Conservation (phyloP, 2,797 vertebrate species). For the Mus spretus region DNA sequence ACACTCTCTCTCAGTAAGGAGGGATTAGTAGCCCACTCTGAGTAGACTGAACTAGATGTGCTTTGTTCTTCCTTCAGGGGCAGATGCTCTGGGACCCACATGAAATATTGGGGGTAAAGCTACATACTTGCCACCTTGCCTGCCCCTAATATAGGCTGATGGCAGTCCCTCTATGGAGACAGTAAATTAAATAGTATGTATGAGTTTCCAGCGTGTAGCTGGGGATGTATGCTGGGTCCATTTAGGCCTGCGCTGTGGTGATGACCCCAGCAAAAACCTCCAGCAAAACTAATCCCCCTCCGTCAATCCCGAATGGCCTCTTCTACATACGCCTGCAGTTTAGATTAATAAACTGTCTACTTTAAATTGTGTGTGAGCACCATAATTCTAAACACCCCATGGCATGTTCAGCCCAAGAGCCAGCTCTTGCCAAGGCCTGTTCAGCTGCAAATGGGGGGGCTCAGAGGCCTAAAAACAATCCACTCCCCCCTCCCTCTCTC, state of each 20-base stretch:
- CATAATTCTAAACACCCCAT: constrained; percentile 91
- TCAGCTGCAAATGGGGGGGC: constrained; percentile 62
- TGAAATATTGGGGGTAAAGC: constrained; percentile 63
- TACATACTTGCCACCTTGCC: constrained; percentile 76
- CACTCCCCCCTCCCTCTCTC: constrained; percentile 41
- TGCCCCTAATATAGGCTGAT: constrained; percentile 83
- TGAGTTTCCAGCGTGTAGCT: constrained; percentile 92
- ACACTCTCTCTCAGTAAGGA: not conserved
- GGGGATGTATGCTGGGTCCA: constrained; percentile 89
- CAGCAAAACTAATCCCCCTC: constrained; percentile 95
- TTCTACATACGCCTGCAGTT: constrained; percentile 90
- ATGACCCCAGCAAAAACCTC: constrained; percentile 91
- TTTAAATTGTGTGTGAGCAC: constrained; percentile 91
- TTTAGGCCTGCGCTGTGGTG: constrained; percentile 91
- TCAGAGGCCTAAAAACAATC: constrained; percentile 71
- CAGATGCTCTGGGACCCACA: constrained; percentile 35
- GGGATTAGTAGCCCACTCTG: not conserved
- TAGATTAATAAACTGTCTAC: constrained; percentile 92
- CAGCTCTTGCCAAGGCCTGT: constrained; percentile 76
- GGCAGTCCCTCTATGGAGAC: constrained; percentile 93
- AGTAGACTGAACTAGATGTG: not conserved
- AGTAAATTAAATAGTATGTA: constrained; percentile 99
- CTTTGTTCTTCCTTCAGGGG: constrained; percentile 24
- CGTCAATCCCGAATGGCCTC: constrained; percentile 89
- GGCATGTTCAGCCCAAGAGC: constrained; percentile 73